Conservation (phyloP, 2,113 vertebrate genomes). For the Corythoichthys haematopterus region DNA sequence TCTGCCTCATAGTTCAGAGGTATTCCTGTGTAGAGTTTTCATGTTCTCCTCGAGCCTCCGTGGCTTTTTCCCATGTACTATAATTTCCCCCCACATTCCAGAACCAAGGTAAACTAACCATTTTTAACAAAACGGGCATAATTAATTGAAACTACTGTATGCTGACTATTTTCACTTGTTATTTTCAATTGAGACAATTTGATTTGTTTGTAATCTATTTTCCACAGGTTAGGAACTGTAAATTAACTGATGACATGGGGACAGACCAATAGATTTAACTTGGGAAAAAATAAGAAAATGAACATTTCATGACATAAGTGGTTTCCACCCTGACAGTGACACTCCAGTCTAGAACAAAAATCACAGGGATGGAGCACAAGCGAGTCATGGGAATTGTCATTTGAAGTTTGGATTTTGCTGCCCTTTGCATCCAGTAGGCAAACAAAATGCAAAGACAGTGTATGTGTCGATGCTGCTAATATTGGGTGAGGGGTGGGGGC, state of each 20-base stretch:
- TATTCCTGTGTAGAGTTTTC: too few relatives aligned
- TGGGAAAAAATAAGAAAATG: background rate
- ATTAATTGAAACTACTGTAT: too few relatives aligned
- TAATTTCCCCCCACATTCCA: too few relatives aligned
- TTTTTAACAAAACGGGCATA: too few relatives aligned
- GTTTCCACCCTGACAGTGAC: too few relatives aligned
- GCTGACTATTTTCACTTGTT: too few relatives aligned
- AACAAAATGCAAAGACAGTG: conserved; percentile 18
- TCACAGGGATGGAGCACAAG: background rate
- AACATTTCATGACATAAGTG: too few relatives aligned
- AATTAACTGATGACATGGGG: background rate
- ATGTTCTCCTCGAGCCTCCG: too few relatives aligned
- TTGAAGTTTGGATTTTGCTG: conserved; percentile 22
- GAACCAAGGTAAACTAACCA: too few relatives aligned
- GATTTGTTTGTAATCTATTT: background rate
- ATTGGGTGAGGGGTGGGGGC: background rate
- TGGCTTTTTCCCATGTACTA: too few relatives aligned
- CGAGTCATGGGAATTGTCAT: background rate
- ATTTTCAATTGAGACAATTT: too few relatives aligned
- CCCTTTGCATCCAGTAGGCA: conserved; percentile 26
- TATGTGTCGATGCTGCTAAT: conserved; percentile 1
- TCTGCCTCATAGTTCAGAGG: too few relatives aligned
- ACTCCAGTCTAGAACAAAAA: background rate
- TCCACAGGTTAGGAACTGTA: background rate
- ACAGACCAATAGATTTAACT: background rate